A percentile compares a stretch with the other conserved stretches of the same genome.
These are phyloP conservation scores for Sphaerodactylus townsendi DNA, from an alignment of 2,113 vertebrate genomes.

Conservation along the genomic window DNA sequence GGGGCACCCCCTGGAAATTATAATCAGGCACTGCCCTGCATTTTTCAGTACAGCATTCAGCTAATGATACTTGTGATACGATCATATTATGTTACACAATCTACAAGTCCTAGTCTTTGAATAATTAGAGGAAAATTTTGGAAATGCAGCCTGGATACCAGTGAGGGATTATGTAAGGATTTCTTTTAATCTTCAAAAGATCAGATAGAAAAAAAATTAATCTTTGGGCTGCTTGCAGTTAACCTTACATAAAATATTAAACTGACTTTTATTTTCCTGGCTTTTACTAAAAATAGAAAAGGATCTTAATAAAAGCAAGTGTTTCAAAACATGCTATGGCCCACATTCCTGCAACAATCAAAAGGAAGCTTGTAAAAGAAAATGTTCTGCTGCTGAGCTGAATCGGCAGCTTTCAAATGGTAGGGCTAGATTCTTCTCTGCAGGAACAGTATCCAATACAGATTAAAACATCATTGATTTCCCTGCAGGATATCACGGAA, in stretches of 20 bases:
- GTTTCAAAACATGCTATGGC: background rate
- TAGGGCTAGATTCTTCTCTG: slow-evolving; percentile 38
- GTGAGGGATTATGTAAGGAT: slow-evolving; percentile 56
- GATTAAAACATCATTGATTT: slow-evolving; percentile 65
- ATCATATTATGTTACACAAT: slow-evolving; percentile 48
- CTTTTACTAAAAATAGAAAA: slow-evolving; percentile 39
- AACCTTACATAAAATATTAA: slow-evolving; percentile 47
- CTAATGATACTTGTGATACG: slow-evolving; percentile 49
- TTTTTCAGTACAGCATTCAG: slow-evolving; percentile 38
- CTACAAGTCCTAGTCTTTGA: slow-evolving; percentile 38
- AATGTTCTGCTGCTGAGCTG: slow-evolving; percentile 39
- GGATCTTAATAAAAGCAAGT: background rate
- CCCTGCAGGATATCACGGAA: slow-evolving; percentile 40
- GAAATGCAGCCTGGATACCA: slow-evolving; percentile 50
- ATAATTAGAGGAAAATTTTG: slow-evolving; percentile 61
- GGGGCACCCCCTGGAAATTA: slow-evolving; percentile 18
- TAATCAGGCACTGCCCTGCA: slow-evolving; percentile 31
- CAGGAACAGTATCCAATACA: slow-evolving; percentile 52
- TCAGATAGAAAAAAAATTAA: slow-evolving; percentile 55
- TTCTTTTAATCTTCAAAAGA: slow-evolving; percentile 65
- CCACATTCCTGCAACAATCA: slow-evolving; percentile 22
- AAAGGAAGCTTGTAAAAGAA: slow-evolving; percentile 15
- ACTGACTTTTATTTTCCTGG: background rate
- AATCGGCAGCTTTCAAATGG: slow-evolving; percentile 31
- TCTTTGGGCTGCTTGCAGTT: slow-evolving; percentile 55